Conservation (phyloP, 2,797 vertebrate genomes). For the Champsocephalus gunnari region DNA sequence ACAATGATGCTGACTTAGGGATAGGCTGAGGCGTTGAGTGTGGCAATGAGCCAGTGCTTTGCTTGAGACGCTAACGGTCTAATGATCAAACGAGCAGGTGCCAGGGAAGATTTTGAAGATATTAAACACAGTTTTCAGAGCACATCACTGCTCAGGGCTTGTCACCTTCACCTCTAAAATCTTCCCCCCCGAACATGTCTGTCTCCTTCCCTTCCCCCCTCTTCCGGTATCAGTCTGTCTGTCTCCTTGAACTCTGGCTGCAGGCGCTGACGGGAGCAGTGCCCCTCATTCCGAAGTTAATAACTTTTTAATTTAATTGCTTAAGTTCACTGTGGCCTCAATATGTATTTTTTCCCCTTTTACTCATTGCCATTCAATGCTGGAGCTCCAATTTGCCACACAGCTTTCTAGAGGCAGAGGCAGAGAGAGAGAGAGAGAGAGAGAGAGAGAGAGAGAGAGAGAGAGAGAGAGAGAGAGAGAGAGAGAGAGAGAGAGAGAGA, state of each 20-base stretch:
- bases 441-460: slow-evolving; percentile 32
- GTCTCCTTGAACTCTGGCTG: slow-evolving; percentile 70
- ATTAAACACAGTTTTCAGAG: slow-evolving; percentile 26
- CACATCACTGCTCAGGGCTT: slow-evolving; percentile 29
- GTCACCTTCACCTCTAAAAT: slow-evolving; percentile 52
- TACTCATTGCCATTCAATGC: slow-evolving; percentile 82
- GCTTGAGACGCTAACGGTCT: slow-evolving; percentile 42
- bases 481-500: slow-evolving; percentile 7
- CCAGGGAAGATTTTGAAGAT: neutral
- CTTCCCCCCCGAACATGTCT: neutral
- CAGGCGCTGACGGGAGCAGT: slow-evolving; percentile 64
- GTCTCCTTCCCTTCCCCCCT: slow-evolving; percentile 9
- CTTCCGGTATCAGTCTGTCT: slow-evolving; percentile 19
- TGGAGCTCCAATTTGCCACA: slow-evolving; percentile 82
- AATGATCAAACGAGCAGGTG: slow-evolving; percentile 50
- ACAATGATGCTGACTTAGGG: slow-evolving; percentile 70
- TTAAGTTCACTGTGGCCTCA: slow-evolving; percentile 82
- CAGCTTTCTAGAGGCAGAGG: slow-evolving; percentile 66
- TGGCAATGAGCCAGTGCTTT: slow-evolving; percentile 57
- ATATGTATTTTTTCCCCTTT: slow-evolving; percentile 73
- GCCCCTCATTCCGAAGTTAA: slow-evolving; percentile 82
- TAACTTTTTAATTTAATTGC: slow-evolving; percentile 88
- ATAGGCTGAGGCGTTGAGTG: slow-evolving; percentile 18
- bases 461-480: slow-evolving; percentile 49
- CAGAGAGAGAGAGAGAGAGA: slow-evolving; percentile 7